A percentile compares a stretch with the other conserved stretches of the same genome.
Conservation (phyloP, 2,113 vertebrate genomes). For the Esox niger region DNA sequence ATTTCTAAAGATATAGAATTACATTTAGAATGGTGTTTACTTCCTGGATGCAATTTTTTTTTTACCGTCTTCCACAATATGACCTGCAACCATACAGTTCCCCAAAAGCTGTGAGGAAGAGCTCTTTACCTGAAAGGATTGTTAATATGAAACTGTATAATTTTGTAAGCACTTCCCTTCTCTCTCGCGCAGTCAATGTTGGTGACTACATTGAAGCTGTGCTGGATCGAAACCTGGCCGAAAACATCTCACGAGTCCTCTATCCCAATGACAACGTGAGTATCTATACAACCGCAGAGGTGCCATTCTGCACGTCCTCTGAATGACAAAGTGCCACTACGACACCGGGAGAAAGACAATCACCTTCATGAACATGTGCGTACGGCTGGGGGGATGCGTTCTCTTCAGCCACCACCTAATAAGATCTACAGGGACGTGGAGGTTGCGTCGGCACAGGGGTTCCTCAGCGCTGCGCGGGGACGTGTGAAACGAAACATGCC, state of each 20-base stretch:
- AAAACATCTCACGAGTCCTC: conserved; percentile 87
- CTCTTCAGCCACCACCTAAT: conserved; percentile 13
- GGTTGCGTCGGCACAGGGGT: neutral
- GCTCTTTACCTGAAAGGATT: neutral
- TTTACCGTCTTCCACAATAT: neutral
- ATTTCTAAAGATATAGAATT: neutral
- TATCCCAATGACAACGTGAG: conserved; percentile 88
- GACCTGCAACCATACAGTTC: neutral
- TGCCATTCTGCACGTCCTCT: neutral
- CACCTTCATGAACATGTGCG: neutral
- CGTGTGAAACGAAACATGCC: neutral
- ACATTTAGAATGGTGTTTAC: too few species aligned
- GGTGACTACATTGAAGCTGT: conserved; percentile 85
- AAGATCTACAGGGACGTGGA: conserved; percentile 11
- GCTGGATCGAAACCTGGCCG: conserved; percentile 85
- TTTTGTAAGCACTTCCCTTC: too few species aligned
- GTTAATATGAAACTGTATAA: neutral
- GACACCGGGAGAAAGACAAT: neutral
- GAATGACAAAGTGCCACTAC: neutral
- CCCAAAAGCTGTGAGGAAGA: too few species aligned
- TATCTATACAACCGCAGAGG: conserved; percentile 16
- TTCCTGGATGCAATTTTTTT: too few species aligned
- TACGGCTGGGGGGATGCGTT: neutral
- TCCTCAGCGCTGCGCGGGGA: neutral
- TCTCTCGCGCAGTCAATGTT: conserved; percentile 74